Percentiles rank a stretch among this genome's conserved stretches.
Evolutionary conservation across 2,888 invertebrate genomes (phyloP).

Genomic region (Erynnis tages): DNA sequence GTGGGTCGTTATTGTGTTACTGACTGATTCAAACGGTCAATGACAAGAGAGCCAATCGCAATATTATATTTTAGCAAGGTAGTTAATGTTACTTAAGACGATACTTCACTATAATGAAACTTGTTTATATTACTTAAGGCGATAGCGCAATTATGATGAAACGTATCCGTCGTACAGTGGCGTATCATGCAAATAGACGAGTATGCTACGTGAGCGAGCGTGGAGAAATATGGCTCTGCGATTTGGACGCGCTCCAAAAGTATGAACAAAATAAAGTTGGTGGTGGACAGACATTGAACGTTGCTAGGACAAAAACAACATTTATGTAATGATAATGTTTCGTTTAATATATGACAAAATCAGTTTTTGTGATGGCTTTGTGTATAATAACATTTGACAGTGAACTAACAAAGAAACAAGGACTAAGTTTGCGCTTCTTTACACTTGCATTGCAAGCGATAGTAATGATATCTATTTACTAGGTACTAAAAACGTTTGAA

Average conservation of each 20-base stretch:
- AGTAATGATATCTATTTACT: too few relatives aligned
- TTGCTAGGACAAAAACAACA: conserved; percentile 37
- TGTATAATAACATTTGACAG: neutral
- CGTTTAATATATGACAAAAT: neutral
- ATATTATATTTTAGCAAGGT: too few relatives aligned
- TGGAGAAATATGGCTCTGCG: conserved; percentile 15
- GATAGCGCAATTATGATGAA: conserved; percentile 21
- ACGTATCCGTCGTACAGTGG: conserved; percentile 9
- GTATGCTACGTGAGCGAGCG: conserved; percentile 20
- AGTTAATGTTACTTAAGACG: conserved; percentile 14
- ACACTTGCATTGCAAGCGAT: too few relatives aligned
- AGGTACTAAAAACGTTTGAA: too few relatives aligned
- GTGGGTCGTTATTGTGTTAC: too few relatives aligned
- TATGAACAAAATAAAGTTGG: conserved; percentile 30
- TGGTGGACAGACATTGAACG: conserved; percentile 34
- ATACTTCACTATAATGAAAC: conserved; percentile 20
- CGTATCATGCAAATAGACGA: conserved; percentile 20
- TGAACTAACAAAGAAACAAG: too few relatives aligned
- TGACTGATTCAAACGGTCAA: too few relatives aligned
- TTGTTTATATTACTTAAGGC: conserved; percentile 13
- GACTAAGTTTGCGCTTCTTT: too few relatives aligned
- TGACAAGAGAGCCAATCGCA: too few relatives aligned
- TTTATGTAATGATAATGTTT: conserved; percentile 10
- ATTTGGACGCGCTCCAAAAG: conserved; percentile 20
- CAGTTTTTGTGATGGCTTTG: neutral